Evolutionary conservation across 1,140 invertebrate genomes (phyloP).

Genomic region (Acromyrmex echinatior): DNA sequence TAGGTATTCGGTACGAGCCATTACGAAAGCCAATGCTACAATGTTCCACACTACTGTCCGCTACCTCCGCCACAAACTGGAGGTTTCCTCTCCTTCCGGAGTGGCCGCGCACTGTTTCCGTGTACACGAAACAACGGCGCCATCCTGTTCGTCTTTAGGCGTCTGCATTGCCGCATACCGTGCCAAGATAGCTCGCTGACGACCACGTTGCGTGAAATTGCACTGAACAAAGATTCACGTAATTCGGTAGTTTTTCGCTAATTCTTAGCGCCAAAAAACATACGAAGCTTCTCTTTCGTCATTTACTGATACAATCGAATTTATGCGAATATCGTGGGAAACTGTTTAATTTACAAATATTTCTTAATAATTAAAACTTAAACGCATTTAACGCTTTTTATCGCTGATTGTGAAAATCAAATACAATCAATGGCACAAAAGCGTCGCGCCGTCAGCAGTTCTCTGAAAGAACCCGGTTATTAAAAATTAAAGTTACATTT

Average conservation of each 20-base stretch:
- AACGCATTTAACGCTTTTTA: neutral
- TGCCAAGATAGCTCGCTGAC: constrained; percentile 23
- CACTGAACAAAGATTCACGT: constrained; percentile 27
- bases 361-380: neutral
- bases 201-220: constrained; percentile 52
- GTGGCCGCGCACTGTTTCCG: constrained; percentile 32
- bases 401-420: neutral
- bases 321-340: neutral
- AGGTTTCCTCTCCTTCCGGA: constrained; percentile 68
- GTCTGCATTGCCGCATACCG: constrained; percentile 66
- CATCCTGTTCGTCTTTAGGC: constrained; percentile 25
- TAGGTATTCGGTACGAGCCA: constrained; percentile 64
- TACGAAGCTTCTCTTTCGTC: neutral
- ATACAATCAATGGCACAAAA: neutral
- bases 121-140: constrained; percentile 40
- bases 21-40: constrained; percentile 70
- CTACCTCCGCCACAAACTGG: constrained; percentile 67
- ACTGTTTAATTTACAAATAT: neutral
- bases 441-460: too few relatives aligned
- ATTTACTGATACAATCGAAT: neutral
- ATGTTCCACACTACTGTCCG: constrained; percentile 65
- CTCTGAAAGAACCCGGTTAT: too few relatives aligned
- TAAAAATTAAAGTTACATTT: too few relatives aligned
- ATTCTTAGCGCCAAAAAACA: neutral
- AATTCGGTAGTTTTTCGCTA: neutral